Percentiles rank a stretch among this genome's conserved stretches.
These are phyloP conservation scores for Maniola hyperantus DNA, from an alignment of 2,888 invertebrate genomes.

Conservation along the genomic window DNA sequence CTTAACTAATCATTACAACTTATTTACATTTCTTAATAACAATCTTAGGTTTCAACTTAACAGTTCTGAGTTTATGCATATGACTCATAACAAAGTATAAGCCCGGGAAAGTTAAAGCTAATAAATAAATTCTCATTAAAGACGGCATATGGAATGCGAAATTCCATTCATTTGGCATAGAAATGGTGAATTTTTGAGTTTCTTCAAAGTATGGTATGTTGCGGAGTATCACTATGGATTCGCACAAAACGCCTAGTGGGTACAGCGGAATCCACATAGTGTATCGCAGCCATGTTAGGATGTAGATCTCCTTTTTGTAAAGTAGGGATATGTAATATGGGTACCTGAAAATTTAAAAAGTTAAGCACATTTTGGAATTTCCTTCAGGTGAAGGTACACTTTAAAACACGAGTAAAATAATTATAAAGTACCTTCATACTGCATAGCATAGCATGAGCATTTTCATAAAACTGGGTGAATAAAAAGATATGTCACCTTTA, in stretches of 20 bases:
- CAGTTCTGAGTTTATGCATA: slow-evolving; percentile 89
- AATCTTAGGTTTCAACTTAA: slow-evolving; percentile 83
- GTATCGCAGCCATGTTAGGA: slow-evolving; percentile 96
- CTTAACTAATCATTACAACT: slow-evolving; percentile 16
- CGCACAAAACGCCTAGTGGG: slow-evolving; percentile 94
- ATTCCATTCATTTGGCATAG: slow-evolving; percentile 93
- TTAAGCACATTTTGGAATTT: too few relatives aligned
- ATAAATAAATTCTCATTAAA: slow-evolving; percentile 89
- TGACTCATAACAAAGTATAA: slow-evolving; percentile 91
- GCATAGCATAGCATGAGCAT: too few relatives aligned
- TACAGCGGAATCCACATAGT: slow-evolving; percentile 97
- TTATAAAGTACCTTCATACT: too few relatives aligned
- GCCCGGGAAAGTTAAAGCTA: slow-evolving; percentile 89
- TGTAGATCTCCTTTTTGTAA: slow-evolving; percentile 86
- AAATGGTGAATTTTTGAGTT: slow-evolving; percentile 87
- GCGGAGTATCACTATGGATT: slow-evolving; percentile 90
- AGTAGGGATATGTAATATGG: slow-evolving; percentile 94
- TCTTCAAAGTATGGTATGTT: slow-evolving; percentile 96
- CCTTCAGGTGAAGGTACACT: too few relatives aligned
- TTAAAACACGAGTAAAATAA: too few relatives aligned
- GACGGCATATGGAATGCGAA: slow-evolving; percentile 93
- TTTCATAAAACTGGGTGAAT: too few relatives aligned
- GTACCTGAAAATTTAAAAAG: slow-evolving; percentile 84
- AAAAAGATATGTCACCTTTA: too few relatives aligned
- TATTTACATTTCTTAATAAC: slow-evolving; percentile 73